Evolutionary conservation across 2,888 invertebrate genomes (phyloP), one percentile per base, ranked within the genome.

Genomic region (Mesoligia furuncula): DNA sequence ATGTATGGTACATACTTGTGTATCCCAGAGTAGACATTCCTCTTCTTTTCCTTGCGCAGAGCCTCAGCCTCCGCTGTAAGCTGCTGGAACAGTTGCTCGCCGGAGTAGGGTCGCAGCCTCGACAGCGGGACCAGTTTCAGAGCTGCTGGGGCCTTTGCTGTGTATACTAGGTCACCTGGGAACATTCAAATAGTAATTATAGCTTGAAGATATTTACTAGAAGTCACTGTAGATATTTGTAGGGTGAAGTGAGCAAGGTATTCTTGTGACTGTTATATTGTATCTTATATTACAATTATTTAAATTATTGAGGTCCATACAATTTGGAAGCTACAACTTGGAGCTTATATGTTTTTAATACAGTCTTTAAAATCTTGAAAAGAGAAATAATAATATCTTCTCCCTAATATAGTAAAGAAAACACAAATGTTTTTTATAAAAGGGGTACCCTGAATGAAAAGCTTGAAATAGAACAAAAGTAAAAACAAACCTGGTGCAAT

Each of bases 1-100:
- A 27, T 65, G 15, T n/a, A n/a, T 61, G 57, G 36, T 17, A 68
- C 75, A 73, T 89, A 97, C 97, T 98, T 98, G 91, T 99, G 98
- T 84, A 99, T 98, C 7, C 99, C 98, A 4, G 98, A 98, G 92
- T 98, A 98, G 1, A 98, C 98, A 91, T 98, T 98, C 69, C 98
- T 97, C 92, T 99, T 99, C 94, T 98, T 98, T 90, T 98, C 98
- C 91, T 98, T 98, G 75, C 98, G 95, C n/a, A 98, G 92, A 24
- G 97, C 97, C 74, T 99, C 98, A 0, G 99, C 99, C 92, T 99
- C 98, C 0, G 97, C 96, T 74, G 98, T 97, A 42, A 99, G 96
- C 88, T 97, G 97, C 67, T 97, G 95, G 91, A 98, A 98, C 42
- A 98, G 95, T 84, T 98, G 97, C 67, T 97, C 97, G 0, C 98